Percentiles rank a stretch among this genome's conserved stretches.
phyloP scores from a whole-genome alignment of 2,113 vertebrate species.

The Calcarius ornatus region DNA sequence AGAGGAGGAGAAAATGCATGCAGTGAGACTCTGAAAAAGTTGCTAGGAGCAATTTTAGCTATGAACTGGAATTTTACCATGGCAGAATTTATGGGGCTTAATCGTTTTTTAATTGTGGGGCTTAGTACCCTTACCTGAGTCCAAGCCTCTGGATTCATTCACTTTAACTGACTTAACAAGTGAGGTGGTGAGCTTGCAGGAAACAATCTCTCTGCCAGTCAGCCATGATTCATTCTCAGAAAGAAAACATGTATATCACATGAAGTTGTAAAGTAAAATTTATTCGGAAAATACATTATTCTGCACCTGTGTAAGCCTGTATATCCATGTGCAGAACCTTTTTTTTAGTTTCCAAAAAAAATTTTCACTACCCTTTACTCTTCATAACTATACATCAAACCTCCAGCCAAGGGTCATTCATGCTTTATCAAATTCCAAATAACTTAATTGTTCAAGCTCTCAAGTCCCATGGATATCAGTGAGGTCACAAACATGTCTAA shows the following conservation, averaged over 20 bases:
- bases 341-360: not conserved
- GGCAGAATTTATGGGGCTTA: not conserved
- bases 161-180: not conserved
- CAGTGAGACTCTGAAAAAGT: not conserved
- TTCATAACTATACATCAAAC: not conserved
- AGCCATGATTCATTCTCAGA: not conserved
- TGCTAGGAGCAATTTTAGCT: not conserved
- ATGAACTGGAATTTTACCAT: not conserved
- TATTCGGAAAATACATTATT: not conserved
- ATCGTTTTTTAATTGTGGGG: not conserved
- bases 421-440: not conserved
- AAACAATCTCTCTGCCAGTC: not conserved
- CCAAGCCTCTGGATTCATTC: not conserved
- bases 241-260: not conserved
- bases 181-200: not conserved
- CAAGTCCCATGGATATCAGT: not conserved
- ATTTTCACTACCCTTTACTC: not conserved
- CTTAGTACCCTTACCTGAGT: not conserved
- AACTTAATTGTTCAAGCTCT: not conserved
- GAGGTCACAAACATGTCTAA: not conserved
- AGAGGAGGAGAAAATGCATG: not conserved
- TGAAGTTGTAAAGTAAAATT: not conserved
- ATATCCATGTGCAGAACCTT: not conserved
- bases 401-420: not conserved
- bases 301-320: not conserved